Percentiles rank a stretch among this genome's conserved stretches.
These are phyloP conservation scores for Scaptomyza graminum DNA, from an alignment of 1,140 invertebrate genomes.

Conservation along the genomic window DNA sequence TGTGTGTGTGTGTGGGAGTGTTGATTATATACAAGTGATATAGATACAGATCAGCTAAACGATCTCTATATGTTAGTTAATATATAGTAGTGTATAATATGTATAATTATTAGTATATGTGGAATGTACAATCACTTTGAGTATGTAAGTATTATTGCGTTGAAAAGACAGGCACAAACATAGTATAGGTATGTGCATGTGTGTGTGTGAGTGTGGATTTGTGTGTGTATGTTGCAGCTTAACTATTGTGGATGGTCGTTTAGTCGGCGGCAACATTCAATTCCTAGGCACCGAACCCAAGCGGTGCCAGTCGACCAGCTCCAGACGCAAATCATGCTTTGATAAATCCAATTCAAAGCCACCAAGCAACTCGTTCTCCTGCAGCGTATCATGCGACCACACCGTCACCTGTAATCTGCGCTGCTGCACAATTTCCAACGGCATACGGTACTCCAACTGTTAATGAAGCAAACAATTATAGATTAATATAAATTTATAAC, in stretches of 20 bases:
- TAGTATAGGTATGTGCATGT: constrained; percentile 22
- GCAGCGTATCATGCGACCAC: constrained; percentile 97
- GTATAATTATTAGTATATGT: constrained; percentile 47
- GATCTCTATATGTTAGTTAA: constrained; percentile 30
- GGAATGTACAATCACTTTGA: constrained; percentile 80
- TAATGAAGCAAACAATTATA: constrained; percentile 46
- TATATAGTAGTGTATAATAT: constrained; percentile 35
- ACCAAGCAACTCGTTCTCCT: constrained; percentile 97
- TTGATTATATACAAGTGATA: constrained; percentile 25
- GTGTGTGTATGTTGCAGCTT: constrained; percentile 17
- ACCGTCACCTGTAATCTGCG: constrained; percentile 94
- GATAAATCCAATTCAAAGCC: constrained; percentile 91
- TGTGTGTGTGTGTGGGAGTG: constrained; percentile 10
- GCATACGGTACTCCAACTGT: constrained; percentile 94
- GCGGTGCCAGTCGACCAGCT: constrained; percentile 92
- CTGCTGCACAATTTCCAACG: constrained; percentile 90
- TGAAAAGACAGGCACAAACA: constrained; percentile 68
- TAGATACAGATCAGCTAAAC: constrained; percentile 35
- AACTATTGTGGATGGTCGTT: constrained; percentile 56
- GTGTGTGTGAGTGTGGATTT: background rate
- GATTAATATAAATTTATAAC: background rate
- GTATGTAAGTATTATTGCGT: constrained; percentile 75
- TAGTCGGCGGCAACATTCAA: constrained; percentile 29
- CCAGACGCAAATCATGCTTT: constrained; percentile 89
- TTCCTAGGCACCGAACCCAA: constrained; percentile 86